phyloP scores from a whole-genome alignment of 2,113 vertebrate species.

The Channa maculata region DNA sequence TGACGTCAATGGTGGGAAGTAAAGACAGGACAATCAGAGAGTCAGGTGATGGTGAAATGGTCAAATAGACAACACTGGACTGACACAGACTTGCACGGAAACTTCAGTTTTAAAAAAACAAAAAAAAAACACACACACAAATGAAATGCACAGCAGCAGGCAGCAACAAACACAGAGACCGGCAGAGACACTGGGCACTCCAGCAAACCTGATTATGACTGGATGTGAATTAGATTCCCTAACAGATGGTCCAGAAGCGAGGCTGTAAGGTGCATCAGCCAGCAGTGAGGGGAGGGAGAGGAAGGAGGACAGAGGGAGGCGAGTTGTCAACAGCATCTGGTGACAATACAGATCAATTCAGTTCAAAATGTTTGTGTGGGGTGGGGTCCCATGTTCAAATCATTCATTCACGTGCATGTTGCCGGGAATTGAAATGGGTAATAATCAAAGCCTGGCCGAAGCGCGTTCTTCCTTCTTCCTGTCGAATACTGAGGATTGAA shows the following conservation, averaged over 20 bases:
- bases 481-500: conserved; percentile 6
- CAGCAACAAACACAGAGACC: conserved; percentile 19
- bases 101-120: not conserved
- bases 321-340: conserved; percentile 84
- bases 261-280: conserved; percentile 95
- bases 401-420: not conserved
- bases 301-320: conserved; percentile 10
- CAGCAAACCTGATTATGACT: conserved; percentile 96
- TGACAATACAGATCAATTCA: conserved; percentile 62
- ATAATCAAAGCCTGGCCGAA: not conserved
- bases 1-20: no score
- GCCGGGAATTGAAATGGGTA: not conserved
- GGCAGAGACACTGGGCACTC: conserved; percentile 86
- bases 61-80: not conserved
- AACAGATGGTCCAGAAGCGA: conserved; percentile 96
- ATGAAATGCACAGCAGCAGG: conserved; percentile 4
- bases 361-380: conserved; percentile 3
- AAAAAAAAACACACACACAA: conserved; percentile 29
- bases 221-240: conserved; percentile 99
- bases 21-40: no score
- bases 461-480: not conserved
- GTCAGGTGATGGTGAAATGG: not conserved
- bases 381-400: not conserved
- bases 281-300: conserved; percentile 81
- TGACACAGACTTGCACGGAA: not conserved